phyloP scores from a whole-genome alignment of 1,140 invertebrate species.

The Drosophila orena region DNA sequence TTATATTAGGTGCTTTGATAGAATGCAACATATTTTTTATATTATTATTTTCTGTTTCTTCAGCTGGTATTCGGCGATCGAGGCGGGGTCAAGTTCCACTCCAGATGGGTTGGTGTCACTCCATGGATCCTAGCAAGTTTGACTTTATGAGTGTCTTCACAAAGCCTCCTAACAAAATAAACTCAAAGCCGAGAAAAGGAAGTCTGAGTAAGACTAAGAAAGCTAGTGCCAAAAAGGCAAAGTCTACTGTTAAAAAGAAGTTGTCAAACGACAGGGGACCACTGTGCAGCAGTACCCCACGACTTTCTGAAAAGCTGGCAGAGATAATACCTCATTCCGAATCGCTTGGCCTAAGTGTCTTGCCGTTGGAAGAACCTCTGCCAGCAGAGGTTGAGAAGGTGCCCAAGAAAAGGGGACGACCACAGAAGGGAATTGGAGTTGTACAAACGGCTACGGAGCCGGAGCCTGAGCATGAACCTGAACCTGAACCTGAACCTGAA shows the following conservation, averaged over 20 bases:
- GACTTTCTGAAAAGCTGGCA: background rate
- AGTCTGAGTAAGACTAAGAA: constrained; percentile 3
- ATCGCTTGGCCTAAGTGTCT: constrained; percentile 2
- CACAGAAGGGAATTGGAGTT: background rate
- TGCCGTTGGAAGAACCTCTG: constrained; percentile 10
- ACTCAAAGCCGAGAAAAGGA: background rate
- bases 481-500: too few species aligned
- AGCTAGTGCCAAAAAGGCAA: background rate
- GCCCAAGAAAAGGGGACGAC: background rate
- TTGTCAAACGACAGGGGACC: background rate
- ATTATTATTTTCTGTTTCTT: background rate
- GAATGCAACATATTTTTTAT: background rate
- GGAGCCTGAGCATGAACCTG: background rate
- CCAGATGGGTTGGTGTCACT: constrained; percentile 48
- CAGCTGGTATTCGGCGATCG: constrained; percentile 53
- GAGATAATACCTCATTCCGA: background rate
- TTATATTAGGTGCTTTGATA: background rate
- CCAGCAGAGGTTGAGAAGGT: background rate
- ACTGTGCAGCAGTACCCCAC: constrained; percentile 46
- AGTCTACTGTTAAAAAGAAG: background rate
- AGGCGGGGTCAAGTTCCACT: constrained; percentile 67
- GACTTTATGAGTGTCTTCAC: constrained; percentile 1
- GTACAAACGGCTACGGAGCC: background rate
- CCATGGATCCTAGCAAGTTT: constrained; percentile 35
- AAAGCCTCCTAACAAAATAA: background rate